Evolutionary conservation across 2,888 invertebrate genomes (phyloP), one percentile per base, ranked within the genome.

Genomic region (Rhyacophila evoluta): DNA sequence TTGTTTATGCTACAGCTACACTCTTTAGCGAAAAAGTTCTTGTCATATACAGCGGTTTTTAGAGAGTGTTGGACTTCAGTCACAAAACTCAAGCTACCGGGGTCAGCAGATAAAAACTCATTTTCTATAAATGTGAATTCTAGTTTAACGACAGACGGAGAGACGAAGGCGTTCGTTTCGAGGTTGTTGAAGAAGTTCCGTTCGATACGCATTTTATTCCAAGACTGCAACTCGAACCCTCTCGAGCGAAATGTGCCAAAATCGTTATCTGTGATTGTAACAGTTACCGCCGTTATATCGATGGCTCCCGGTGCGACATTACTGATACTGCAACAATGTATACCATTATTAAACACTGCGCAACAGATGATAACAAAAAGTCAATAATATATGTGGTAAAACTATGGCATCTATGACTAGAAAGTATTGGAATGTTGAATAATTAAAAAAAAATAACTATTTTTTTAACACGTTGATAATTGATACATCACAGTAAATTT

Each of bases 211-310:
- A 94, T 87, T 83, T 87, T 90, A 84, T 92, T 93, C 92, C 93
- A 94, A 6, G 92, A 91, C 38, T 91, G 89, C n/a, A 95, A 86
- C 27, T 89, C 89, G 76, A 95, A 91, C n/a, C 93, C 92, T 76
- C 87, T 88, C 8, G 89, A 87, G 75, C 89, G 88, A 39, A 95
- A 89, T 70, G 86, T 87, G 74, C 89, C 88, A 83, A 95, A 93
- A 83, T 90, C 89, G 85, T 92, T 93, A 84, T 92, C 89, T 79
- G 88, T 86, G 75, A 94, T 90, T 28, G 88, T 87, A 3, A 92
- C 91, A 3, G 89, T 89, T 3, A 92, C 93, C 2, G 92, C 91
- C 1, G 92, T 92, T 38, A 91, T 89, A 83, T 92, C 92, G 80
- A 94, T 91, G 15, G 93, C 94, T 33, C 92, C 92, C 5, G 89